phyloP scores from a whole-genome alignment of 2,888 invertebrate species.

The Microctonus brassicae region DNA sequence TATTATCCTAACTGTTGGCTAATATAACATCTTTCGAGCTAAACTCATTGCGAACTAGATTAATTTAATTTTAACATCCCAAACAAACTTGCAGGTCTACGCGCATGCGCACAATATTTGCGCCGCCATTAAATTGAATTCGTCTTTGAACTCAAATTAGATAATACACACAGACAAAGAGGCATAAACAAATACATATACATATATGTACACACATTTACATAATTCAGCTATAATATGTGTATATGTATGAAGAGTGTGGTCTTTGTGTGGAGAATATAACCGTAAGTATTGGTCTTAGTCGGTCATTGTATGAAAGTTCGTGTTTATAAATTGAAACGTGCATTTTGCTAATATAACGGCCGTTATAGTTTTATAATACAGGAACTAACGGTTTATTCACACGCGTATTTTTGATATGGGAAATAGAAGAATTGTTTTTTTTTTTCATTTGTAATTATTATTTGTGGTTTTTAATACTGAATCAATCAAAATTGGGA shows the following conservation, averaged over 20 bases:
- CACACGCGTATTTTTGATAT: conserved; percentile 3
- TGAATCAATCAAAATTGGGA: no score
- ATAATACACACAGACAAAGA: not conserved
- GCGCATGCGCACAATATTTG: conserved; percentile 16
- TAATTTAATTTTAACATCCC: conserved; percentile 1
- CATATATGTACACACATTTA: no score
- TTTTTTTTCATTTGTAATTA: not conserved
- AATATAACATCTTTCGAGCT: not conserved
- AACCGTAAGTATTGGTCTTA: not conserved
- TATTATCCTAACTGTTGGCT: not conserved
- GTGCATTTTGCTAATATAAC: conserved; percentile 15
- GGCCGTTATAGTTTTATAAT: conserved; percentile 19
- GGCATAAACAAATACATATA: no score
- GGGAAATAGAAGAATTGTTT: not conserved
- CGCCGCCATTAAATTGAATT: not conserved
- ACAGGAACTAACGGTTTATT: conserved; percentile 14
- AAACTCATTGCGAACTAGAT: conserved; percentile 1
- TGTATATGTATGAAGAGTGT: not conserved
- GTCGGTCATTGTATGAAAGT: not conserved
- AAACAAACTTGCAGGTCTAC: conserved; percentile 1
- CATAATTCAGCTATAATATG: no score
- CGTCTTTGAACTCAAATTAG: conserved; percentile 20
- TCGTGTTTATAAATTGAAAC: not conserved
- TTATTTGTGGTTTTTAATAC: no score
- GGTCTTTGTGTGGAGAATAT: not conserved